phyloP scores from a whole-genome alignment of 2,113 vertebrate species.

The Synchiropus splendidus region DNA sequence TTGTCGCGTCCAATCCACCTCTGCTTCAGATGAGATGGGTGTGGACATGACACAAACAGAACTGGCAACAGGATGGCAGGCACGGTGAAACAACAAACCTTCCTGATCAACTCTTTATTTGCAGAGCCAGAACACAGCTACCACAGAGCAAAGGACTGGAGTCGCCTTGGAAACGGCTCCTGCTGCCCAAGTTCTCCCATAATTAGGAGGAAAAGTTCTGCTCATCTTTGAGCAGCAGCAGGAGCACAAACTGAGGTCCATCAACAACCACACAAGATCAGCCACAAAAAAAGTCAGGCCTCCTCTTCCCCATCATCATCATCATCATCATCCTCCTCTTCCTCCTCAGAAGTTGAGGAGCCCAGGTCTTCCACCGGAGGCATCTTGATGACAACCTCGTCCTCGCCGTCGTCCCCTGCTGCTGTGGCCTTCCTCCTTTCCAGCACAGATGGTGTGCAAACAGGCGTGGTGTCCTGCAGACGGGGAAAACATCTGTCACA shows the following conservation, averaged over 20 bases:
- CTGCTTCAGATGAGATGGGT: not conserved
- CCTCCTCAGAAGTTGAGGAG: constrained; percentile 18
- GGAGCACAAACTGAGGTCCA: no score
- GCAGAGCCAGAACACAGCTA: no score
- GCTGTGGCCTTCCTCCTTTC: constrained; percentile 72
- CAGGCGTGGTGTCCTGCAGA: constrained; percentile 72
- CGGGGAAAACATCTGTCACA: no score
- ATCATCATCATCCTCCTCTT: constrained; percentile 20
- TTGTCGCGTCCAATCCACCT: not conserved
- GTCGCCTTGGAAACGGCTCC: no score
- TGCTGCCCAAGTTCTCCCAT: no score
- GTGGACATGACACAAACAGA: no score
- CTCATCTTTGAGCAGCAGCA: no score
- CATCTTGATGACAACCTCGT: constrained; percentile 73
- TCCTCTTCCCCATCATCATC: constrained; percentile 23
- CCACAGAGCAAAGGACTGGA: no score
- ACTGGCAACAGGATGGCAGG: no score
- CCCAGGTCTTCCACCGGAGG: constrained; percentile 28
- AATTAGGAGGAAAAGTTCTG: no score
- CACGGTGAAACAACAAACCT: no score
- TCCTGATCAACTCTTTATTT: no score
- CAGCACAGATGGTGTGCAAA: constrained; percentile 81
- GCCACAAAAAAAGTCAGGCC: not conserved
- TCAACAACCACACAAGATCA: constrained; percentile 8
- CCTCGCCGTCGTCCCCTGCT: constrained; percentile 28